phyloP scores from a whole-genome alignment of 2,888 invertebrate genomes.

The Vannuccia rotundouncinata region DNA sequence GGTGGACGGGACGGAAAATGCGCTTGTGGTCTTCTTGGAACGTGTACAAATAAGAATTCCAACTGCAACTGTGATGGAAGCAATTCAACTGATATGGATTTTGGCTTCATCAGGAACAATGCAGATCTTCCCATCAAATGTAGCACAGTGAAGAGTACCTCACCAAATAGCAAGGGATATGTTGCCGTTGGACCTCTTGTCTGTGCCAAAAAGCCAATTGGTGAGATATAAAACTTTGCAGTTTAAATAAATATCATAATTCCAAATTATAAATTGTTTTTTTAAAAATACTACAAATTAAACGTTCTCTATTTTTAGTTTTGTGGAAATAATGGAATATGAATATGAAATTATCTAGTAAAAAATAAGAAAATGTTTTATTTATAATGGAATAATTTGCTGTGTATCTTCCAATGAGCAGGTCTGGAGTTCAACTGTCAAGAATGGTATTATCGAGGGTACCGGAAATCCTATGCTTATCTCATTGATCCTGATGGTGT shows the following conservation, averaged over 20 bases:
- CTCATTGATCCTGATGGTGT: conserved; percentile 34
- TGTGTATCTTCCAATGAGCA: too few species aligned
- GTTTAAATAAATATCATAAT: too few species aligned
- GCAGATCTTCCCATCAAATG: conserved; percentile 30
- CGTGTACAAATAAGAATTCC: neutral
- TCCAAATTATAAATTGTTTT: too few species aligned
- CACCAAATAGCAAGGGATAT: neutral
- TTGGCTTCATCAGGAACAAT: conserved; percentile 33
- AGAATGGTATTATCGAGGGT: conserved; percentile 32
- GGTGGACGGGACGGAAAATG: conserved; percentile 29
- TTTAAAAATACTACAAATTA: too few species aligned
- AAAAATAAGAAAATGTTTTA: too few species aligned
- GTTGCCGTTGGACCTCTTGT: conserved; percentile 29
- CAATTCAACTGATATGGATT: neutral
- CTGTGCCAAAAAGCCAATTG: conserved; percentile 17
- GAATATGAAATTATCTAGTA: too few species aligned
- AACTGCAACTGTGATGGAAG: conserved; percentile 31
- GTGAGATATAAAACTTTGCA: neutral
- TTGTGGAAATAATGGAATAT: too few species aligned
- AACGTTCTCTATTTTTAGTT: too few species aligned
- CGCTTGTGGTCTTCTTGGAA: conserved; percentile 25
- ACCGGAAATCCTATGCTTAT: conserved; percentile 10
- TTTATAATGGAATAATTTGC: too few species aligned
- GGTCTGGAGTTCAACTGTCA: conserved; percentile 31
- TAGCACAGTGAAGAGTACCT: neutral